phyloP scores from a whole-genome alignment of 2,888 invertebrate genomes.

The Dolomedes plantarius region DNA sequence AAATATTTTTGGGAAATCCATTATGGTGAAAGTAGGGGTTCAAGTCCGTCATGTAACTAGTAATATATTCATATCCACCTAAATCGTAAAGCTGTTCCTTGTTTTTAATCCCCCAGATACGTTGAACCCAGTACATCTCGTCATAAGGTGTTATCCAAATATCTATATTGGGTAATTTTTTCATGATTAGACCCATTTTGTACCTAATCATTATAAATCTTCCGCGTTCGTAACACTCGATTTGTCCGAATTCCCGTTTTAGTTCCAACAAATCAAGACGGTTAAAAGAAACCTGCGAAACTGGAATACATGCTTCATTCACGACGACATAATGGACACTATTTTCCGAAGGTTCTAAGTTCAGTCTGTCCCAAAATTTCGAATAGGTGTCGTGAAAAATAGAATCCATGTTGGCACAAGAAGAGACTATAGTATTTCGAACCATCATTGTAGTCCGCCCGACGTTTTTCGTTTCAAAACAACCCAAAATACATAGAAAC shows the following conservation, averaged over 20 bases:
- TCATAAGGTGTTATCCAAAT: background rate
- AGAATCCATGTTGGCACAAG: no score
- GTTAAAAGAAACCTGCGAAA: background rate
- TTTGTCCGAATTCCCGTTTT: background rate
- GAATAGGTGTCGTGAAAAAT: no score
- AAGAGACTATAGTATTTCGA: no score
- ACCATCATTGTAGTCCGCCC: conserved; percentile 40
- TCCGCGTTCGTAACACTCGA: background rate
- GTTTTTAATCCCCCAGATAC: no score
- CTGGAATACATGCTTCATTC: conserved; percentile 9
- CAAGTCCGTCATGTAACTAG: background rate
- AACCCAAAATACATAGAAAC: conserved; percentile 37
- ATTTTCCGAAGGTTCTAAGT: no score
- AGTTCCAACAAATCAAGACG: background rate
- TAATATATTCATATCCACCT: no score
- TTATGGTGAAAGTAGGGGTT: no score
- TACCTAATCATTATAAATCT: background rate
- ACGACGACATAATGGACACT: no score
- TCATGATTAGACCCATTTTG: background rate
- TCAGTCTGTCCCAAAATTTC: no score
- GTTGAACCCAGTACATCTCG: background rate
- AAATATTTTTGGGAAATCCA: no score
- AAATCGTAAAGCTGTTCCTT: no score
- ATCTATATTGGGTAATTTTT: background rate
- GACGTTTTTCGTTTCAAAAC: conserved; percentile 42